A percentile compares a stretch with the other conserved stretches of the same genome.
phyloP scores from a whole-genome alignment of 2,888 invertebrate genomes.

The Xestia sexstrigata region DNA sequence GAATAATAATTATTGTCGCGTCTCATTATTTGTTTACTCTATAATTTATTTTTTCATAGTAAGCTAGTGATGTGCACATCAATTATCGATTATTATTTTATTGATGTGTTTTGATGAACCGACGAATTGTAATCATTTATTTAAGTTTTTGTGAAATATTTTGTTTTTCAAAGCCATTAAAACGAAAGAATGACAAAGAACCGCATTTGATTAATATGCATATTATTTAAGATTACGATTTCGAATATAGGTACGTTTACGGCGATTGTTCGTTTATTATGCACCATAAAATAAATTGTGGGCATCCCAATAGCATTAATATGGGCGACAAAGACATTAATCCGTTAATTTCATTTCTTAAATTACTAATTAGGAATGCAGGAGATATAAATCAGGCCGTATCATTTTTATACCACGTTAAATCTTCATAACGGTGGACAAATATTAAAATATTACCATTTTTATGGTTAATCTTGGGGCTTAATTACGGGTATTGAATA shows the following conservation, averaged over 20 bases:
- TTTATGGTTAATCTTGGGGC: conserved; percentile 57
- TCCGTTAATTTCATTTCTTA: conserved; percentile 57
- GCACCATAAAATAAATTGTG: conserved; percentile 56
- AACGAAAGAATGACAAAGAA: conserved; percentile 46
- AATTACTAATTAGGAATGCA: conserved; percentile 66
- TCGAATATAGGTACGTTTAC: conserved; percentile 35
- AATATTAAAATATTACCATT: conserved; percentile 64
- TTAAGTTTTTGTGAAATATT: conserved; percentile 25
- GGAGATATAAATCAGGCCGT: conserved; percentile 59
- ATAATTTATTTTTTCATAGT: conserved; percentile 59
- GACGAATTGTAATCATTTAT: conserved; percentile 24
- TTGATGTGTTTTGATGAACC: conserved; percentile 43
- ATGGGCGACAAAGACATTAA: conserved; percentile 59
- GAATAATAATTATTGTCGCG: conserved; percentile 84
- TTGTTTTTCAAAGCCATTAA: conserved; percentile 34
- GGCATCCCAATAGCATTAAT: conserved; percentile 49
- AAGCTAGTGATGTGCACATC: conserved; percentile 49
- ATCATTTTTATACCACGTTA: conserved; percentile 61
- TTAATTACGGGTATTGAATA: conserved; percentile 61
- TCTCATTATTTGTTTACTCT: conserved; percentile 80
- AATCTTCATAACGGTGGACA: conserved; percentile 62
- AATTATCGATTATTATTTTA: conserved; percentile 54
- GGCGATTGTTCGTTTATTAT: conserved; percentile 53
- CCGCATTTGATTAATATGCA: conserved; percentile 60
- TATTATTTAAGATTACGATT: conserved; percentile 53